Percentiles rank a stretch among this genome's conserved stretches.
These are phyloP conservation scores for Brachionus sp. DNA, from an alignment of 1,140 invertebrate species.

Conservation along the genomic window DNA sequence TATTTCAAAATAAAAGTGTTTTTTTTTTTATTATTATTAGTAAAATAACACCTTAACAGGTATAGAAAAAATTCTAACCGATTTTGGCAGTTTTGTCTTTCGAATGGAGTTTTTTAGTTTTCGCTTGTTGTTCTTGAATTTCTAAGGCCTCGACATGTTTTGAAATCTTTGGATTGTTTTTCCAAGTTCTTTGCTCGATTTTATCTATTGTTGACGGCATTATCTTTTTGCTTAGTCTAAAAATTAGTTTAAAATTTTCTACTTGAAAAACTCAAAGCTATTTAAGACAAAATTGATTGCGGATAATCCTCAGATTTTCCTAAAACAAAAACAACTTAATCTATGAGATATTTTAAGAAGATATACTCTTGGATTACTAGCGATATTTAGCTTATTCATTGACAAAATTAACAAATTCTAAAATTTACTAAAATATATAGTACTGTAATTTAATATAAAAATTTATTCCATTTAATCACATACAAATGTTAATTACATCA, in stretches of 20 bases:
- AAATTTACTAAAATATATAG: neutral
- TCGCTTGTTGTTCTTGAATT: neutral
- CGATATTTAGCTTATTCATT: neutral
- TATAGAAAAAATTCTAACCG: constrained; percentile 15
- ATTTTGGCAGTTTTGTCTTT: neutral
- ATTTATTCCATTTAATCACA: neutral
- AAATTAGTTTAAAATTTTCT: neutral
- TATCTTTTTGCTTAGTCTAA: neutral
- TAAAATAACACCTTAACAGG: constrained; percentile 25
- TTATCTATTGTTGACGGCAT: constrained; percentile 6
- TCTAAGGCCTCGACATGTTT: neutral
- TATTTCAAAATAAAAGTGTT: constrained; percentile 1
- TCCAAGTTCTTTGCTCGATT: neutral
- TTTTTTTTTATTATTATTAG: neutral
- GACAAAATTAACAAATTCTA: neutral
- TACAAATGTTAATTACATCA: neutral
- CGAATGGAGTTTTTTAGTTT: constrained; percentile 7
- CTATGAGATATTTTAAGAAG: neutral
- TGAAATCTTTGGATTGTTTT: neutral
- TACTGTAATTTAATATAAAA: neutral
- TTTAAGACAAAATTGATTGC: neutral
- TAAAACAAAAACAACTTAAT: neutral
- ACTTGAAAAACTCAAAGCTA: neutral
- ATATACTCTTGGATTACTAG: neutral
- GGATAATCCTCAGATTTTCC: neutral